Evolutionary conservation across 1,140 invertebrate genomes (phyloP), one percentile per base, ranked within the genome.

Genomic region (Homarus americanus): DNA sequence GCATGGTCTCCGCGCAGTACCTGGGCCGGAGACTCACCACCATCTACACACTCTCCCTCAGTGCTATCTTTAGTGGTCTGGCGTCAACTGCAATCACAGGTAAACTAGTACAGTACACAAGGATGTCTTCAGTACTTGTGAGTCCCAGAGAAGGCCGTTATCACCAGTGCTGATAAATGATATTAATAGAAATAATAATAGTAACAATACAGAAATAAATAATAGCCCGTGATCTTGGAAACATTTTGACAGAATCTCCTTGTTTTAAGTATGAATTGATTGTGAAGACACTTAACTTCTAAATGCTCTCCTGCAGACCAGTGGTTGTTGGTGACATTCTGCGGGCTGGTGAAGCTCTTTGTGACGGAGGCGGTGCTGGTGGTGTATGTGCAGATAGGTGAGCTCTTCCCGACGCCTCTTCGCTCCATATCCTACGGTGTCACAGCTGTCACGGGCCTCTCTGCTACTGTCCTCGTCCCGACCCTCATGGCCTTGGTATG

Each of bases 1-100:
- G 94, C 63, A 94, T 94, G 82, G 53, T 91, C 41, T 89, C 87
- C 15, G 88, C 87, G 9, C 94, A 96, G 91, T 94, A 93, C 40
- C 94, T 95, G 28, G 96, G 96, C 10, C 94, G 96, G 3, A 94
- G 96, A 53, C 95, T 95, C 92, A 95, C 95, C 15, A 95, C 95
- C 78, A 93, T 94, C 0, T 82, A 93, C 72, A 80, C 76, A 1
- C 82, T 89, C 20, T 44, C 76, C 38, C 28, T 92, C 79, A 78
- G 84, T 40, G 94, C 94, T 53, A 17, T 94, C 38, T 93, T 94
- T 79, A 96, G 95, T 90, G 36, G 92, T 34, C 24, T 91, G 38
- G 63, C 88, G 20, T 75, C 88, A 15, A 84, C 83, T 2, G 83
- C 82, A 24, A 84, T 84, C 49, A 76, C 88, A 34, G 76, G 88